Evolutionary conservation across 2,797 vertebrate species (phyloP).

Genomic region (Chromobotia macracanthus): DNA sequence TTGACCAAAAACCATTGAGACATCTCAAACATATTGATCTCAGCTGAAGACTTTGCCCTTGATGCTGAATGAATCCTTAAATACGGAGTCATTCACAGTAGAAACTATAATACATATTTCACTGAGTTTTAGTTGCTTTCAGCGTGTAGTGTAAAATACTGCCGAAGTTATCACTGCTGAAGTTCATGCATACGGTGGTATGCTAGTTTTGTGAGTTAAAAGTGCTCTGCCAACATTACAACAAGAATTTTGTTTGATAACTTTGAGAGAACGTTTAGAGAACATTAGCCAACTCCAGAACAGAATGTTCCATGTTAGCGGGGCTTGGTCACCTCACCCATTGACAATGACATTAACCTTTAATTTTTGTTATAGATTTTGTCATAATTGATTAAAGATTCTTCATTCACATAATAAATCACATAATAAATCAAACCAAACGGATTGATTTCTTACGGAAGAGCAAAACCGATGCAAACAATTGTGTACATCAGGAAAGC

Average conservation of each 20-base stretch:
- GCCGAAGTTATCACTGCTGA: not conserved
- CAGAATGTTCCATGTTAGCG: no score
- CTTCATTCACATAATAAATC: not conserved
- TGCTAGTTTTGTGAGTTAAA: not conserved
- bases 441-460: not conserved
- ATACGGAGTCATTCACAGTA: not conserved
- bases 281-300: no score
- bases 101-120: not conserved
- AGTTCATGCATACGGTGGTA: not conserved
- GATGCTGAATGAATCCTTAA: not conserved
- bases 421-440: not conserved
- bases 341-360: not conserved
- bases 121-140: not conserved
- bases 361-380: not conserved
- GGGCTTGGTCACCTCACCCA: not conserved
- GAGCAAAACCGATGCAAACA: not conserved
- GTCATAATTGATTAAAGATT: not conserved
- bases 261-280: no score
- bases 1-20: no score
- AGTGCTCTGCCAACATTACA: no score
- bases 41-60: not conserved
- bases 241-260: no score
- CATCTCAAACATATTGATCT: not conserved
- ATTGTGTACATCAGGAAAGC: not conserved
- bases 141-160: not conserved